These are phyloP conservation scores for Cherax destructor DNA, from an alignment of 1,140 invertebrate genomes.

Conservation along the genomic window DNA sequence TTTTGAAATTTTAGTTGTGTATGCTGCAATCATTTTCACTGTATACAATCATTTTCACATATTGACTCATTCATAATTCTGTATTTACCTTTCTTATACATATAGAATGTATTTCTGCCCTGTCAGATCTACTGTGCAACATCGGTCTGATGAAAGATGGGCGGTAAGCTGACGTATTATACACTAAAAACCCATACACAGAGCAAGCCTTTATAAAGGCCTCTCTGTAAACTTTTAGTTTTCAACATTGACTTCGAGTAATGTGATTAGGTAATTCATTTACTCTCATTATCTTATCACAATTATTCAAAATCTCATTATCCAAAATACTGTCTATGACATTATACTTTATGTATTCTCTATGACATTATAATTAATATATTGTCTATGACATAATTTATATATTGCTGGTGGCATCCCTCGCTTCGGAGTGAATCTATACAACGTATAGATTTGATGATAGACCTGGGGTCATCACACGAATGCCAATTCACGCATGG, in stretches of 20 bases:
- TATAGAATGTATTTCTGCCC: background rate
- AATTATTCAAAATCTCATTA: background rate
- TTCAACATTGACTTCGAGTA: background rate
- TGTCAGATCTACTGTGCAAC: background rate
- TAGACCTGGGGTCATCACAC: too few species aligned
- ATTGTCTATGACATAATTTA: too few species aligned
- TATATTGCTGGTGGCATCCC: too few species aligned
- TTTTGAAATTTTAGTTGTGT: slow-evolving; percentile 23
- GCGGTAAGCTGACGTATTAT: too few species aligned
- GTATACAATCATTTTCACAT: slow-evolving; percentile 47
- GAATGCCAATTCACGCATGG: background rate
- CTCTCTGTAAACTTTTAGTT: too few species aligned
- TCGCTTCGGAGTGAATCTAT: too few species aligned
- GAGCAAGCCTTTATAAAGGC: too few species aligned
- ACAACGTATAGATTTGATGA: too few species aligned
- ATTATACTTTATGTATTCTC: slow-evolving; percentile 1
- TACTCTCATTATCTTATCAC: background rate
- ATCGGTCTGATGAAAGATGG: background rate
- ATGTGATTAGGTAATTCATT: background rate
- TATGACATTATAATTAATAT: background rate
- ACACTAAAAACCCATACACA: too few species aligned
- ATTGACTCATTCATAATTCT: background rate
- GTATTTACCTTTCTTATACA: background rate
- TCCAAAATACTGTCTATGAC: background rate
- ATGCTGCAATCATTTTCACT: slow-evolving; percentile 41